phyloP scores from a whole-genome alignment of 2,113 vertebrate species.

The Crypturellus undulatus region DNA sequence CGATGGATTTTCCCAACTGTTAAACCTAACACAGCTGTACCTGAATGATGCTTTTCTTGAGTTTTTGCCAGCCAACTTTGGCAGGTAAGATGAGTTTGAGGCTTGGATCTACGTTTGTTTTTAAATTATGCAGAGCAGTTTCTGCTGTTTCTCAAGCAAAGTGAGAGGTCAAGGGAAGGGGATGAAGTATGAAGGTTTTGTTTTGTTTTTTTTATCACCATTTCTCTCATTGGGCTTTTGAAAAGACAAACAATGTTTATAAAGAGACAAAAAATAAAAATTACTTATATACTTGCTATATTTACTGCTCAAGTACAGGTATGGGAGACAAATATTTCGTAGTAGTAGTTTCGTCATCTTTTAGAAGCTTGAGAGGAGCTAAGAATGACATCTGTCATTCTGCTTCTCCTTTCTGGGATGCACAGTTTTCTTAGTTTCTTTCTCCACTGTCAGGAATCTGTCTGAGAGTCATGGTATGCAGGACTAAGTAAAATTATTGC shows the following conservation, averaged over 20 bases:
- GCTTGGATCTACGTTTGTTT: background rate
- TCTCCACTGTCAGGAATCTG: background rate
- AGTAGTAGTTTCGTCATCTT: background rate
- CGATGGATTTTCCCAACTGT: conserved; percentile 97
- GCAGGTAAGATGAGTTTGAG: conserved; percentile 85
- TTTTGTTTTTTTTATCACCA: background rate
- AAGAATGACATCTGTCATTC: background rate
- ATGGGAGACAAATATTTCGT: background rate
- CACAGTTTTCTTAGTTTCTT: background rate
- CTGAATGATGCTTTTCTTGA: conserved; percentile 99
- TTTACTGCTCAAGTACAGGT: background rate
- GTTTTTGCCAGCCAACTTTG: conserved; percentile 96
- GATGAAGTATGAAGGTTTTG: background rate
- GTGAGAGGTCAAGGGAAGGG: background rate
- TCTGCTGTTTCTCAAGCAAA: background rate
- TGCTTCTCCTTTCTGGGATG: background rate
- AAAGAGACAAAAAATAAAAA: background rate
- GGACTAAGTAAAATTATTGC: background rate
- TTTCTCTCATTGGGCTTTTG: background rate
- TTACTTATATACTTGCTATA: background rate
- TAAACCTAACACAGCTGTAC: conserved; percentile 96
- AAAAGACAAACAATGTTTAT: background rate
- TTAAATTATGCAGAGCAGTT: background rate
- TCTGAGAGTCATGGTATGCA: background rate
- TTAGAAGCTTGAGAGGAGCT: background rate